Conservation (phyloP, 2,797 vertebrate species). For the Borostomias antarcticus region DNA sequence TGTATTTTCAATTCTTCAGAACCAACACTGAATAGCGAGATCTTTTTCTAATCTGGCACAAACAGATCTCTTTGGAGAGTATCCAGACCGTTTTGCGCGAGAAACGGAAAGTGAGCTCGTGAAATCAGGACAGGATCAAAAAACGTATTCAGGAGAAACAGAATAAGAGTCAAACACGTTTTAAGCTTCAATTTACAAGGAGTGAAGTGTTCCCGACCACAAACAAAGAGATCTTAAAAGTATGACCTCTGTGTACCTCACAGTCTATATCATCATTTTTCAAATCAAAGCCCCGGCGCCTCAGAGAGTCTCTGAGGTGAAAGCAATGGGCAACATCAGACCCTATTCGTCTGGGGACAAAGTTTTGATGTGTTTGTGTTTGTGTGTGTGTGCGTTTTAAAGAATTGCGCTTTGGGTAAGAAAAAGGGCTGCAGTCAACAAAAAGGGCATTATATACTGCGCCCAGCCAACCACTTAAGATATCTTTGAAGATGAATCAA, state of each 20-base stretch:
- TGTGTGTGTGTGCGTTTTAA: conserved; percentile 71
- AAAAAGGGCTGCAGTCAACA: conserved; percentile 74
- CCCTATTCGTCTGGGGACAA: conserved; percentile 44
- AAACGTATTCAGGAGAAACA: neutral
- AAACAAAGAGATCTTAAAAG: conserved; percentile 25
- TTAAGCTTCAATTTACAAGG: conserved; percentile 51
- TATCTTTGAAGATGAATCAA: conserved; percentile 90
- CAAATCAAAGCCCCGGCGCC: conserved; percentile 58
- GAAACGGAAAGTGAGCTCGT: too few species aligned
- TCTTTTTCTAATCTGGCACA: too few species aligned
- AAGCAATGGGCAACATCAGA: conserved; percentile 64
- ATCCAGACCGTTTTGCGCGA: too few species aligned
- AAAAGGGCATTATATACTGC: conserved; percentile 68
- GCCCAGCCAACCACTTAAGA: conserved; percentile 83
- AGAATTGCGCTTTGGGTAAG: conserved; percentile 64
- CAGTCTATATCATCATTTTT: conserved; percentile 61
- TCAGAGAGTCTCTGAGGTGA: conserved; percentile 54
- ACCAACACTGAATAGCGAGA: too few species aligned
- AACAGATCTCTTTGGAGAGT: too few species aligned
- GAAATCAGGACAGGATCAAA: too few species aligned
- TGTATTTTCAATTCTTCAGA: too few species aligned
- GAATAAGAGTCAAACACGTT: too few species aligned
- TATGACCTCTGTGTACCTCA: conserved; percentile 41
- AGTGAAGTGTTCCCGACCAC: conserved; percentile 29
- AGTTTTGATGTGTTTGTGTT: conserved; percentile 58